These are phyloP conservation scores for Aythya baeri DNA, from an alignment of 2,113 vertebrate genomes.

Conservation along the genomic window DNA sequence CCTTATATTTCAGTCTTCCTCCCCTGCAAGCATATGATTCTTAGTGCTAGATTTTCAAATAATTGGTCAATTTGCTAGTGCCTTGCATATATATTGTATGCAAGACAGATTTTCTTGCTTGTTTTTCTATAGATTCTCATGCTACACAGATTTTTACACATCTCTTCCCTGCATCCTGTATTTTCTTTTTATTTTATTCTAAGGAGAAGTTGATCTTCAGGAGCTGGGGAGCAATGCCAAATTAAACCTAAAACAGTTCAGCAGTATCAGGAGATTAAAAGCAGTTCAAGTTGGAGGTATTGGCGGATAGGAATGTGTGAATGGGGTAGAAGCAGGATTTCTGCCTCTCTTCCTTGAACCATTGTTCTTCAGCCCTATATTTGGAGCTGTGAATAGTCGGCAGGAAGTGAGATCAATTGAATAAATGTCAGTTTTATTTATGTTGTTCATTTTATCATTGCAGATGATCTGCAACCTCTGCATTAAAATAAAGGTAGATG, in stretches of 20 bases:
- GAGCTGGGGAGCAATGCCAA: not conserved
- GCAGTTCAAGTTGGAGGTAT: not conserved
- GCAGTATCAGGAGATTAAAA: not conserved
- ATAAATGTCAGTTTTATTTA: slow-evolving; percentile 49
- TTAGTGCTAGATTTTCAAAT: not conserved
- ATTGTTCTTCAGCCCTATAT: slow-evolving; percentile 44
- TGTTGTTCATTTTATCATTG: slow-evolving; percentile 22
- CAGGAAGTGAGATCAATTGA: slow-evolving; percentile 50
- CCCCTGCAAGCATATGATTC: accelerated
- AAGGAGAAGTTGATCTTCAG: not conserved
- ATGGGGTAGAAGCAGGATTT: slow-evolving; percentile 17
- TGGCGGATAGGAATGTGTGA: not conserved
- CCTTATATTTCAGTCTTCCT: not conserved
- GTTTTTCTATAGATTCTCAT: not conserved
- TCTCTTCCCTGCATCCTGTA: not conserved
- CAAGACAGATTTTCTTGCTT: not conserved
- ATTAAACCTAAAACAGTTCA: not conserved
- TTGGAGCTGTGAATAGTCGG: slow-evolving; percentile 26
- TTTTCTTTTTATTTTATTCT: not conserved
- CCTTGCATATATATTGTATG: not conserved
- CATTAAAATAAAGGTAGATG: slow-evolving; percentile 26
- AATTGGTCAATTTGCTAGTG: not conserved
- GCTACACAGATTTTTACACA: not conserved
- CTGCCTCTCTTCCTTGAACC: slow-evolving; percentile 29
- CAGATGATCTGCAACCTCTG: slow-evolving; percentile 43